Evolutionary conservation across 2,888 invertebrate genomes (phyloP).

Genomic region (Drosophila vallismaia): DNA sequence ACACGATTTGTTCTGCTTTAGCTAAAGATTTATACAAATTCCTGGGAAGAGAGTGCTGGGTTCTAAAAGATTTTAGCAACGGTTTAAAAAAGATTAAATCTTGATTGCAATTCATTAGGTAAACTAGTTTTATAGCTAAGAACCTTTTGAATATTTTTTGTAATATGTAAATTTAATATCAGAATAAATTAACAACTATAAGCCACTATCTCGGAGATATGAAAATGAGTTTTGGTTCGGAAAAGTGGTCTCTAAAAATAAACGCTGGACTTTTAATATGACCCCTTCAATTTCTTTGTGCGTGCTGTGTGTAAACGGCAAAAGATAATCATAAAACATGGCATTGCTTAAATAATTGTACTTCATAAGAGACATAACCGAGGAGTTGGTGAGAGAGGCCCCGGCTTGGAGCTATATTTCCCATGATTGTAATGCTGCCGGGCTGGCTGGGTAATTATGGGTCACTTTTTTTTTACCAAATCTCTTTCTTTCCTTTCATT

Average conservation of each 20-base stretch:
- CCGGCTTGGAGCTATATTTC: slow-evolving; percentile 56
- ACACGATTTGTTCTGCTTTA: slow-evolving; percentile 34
- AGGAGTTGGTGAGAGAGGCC: slow-evolving; percentile 9
- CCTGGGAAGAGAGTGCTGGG: background rate
- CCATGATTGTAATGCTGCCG: slow-evolving; percentile 76
- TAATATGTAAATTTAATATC: background rate
- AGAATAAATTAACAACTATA: slow-evolving; percentile 1
- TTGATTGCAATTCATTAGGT: background rate
- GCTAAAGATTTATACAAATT: slow-evolving; percentile 27
- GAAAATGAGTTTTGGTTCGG: background rate
- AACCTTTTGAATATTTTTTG: background rate
- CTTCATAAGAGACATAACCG: slow-evolving; percentile 51
- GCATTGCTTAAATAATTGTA: slow-evolving; percentile 75
- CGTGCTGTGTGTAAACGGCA: slow-evolving; percentile 65
- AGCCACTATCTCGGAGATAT: background rate
- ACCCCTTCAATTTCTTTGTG: slow-evolving; percentile 40
- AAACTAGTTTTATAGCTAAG: background rate
- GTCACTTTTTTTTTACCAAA: slow-evolving; percentile 59
- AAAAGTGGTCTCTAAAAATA: background rate
- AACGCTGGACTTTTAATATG: slow-evolving; percentile 4
- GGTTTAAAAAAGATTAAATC: background rate
- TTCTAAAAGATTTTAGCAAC: background rate
- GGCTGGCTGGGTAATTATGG: slow-evolving; percentile 71
- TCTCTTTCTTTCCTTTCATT: slow-evolving; percentile 40
- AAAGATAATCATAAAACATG: slow-evolving; percentile 72